A percentile compares a stretch with the other conserved stretches of the same genome.
Evolutionary conservation across 2,113 vertebrate genomes (phyloP).

Genomic region (Callipepla squamata): DNA sequence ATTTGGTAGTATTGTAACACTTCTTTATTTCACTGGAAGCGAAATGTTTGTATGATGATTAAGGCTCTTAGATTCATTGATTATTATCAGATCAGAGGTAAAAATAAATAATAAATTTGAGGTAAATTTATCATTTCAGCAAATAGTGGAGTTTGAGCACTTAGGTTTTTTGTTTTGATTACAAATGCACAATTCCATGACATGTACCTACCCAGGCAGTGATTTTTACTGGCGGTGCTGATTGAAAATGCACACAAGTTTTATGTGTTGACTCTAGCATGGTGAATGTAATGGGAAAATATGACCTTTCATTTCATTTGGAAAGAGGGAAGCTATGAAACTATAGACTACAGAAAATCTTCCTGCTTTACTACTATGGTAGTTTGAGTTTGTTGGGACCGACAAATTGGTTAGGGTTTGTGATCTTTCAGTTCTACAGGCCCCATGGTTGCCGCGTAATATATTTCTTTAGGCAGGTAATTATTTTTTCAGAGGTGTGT

Average conservation of each 20-base stretch:
- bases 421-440: neutral
- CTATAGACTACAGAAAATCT: neutral
- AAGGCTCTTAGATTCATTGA: neutral
- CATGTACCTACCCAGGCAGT: neutral
- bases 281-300: neutral
- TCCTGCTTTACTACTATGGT: neutral
- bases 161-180: neutral
- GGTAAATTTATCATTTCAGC: neutral
- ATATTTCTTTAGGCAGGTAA: neutral
- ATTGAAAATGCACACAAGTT: neutral
- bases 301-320: neutral
- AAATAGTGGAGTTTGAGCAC: neutral
- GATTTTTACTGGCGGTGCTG: neutral
- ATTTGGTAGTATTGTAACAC: neutral
- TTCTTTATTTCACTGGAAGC: neutral
- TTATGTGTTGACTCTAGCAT: fast-evolving
- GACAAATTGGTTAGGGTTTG: neutral
- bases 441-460: no score
- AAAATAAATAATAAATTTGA: neutral
- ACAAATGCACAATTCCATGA: neutral
- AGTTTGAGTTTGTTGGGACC: neutral
- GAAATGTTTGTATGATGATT: neutral
- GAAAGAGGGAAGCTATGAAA: neutral
- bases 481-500: neutral
- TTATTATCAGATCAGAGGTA: neutral